Evolutionary conservation across 2,888 invertebrate genomes (phyloP), one percentile per base, ranked within the genome.

Genomic region (Muscina levida): DNA sequence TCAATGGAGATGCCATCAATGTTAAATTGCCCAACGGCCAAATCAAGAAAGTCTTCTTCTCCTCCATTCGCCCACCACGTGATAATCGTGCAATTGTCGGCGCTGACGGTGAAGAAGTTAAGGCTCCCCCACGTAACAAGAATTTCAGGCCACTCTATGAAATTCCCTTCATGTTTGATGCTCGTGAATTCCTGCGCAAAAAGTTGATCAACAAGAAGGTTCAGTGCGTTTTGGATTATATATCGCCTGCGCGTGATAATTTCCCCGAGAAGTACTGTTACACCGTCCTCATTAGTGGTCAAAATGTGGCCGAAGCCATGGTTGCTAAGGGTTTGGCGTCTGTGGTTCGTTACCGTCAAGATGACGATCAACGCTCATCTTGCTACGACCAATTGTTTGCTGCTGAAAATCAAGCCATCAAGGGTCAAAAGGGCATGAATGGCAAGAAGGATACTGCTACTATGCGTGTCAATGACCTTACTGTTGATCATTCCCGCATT

Each of bases 141-240:
- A 94, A 94, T 81, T 96, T 94, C 89, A 94, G 97, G 86, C 97
- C 98, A 0, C 92, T 99, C 0, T 99, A 99, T 89, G 99, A 99
- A 89, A 96, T 99, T 87, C 99, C 99, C 1, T 98, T 96, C 94
- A 97, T 99, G 97, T 98, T 96, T 89, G 99, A 99, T 90, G 98
- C 98, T 0, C 94, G 99, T 70, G 99, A 99, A 91, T 99, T 96
- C 89, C 92, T 99, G 44, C 93, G 99, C 53, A 98, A 98, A 89
- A 97, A 98, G 88, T 92, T 99, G 13, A 95, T 99, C 86, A 97
- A 98, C 66, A 99, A 99, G 90, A 97, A 95, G 90, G 97, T 98
- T 0, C 95, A 95, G 85, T 96, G 98, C 8, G 94, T 94, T 22
- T 94, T 99, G 26, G 99, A 99, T 91, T 99, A 99, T 89, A 95